A percentile compares a stretch with the other conserved stretches of the same genome.
Evolutionary conservation across 2,888 invertebrate genomes (phyloP).

Genomic region (Diachrysia chrysitis): DNA sequence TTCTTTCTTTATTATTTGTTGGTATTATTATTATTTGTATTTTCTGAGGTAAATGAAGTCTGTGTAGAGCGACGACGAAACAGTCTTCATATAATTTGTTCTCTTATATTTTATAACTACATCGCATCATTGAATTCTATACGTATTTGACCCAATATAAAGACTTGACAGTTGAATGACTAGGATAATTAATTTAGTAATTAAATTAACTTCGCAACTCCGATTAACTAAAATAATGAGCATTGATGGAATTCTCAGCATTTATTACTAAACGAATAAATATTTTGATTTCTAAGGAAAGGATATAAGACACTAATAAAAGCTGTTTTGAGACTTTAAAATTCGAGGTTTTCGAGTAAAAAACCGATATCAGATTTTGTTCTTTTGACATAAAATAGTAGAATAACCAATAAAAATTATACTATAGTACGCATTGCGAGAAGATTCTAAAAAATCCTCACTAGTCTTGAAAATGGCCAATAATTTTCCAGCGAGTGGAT

Average conservation of each 20-base stretch:
- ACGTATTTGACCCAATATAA: slow-evolving; percentile 16
- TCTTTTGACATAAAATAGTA: background rate
- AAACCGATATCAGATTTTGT: background rate
- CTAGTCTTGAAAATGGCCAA: slow-evolving; percentile 60
- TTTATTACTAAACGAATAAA: background rate
- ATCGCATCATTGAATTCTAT: slow-evolving; percentile 21
- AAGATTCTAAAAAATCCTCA: slow-evolving; percentile 38
- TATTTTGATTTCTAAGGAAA: background rate
- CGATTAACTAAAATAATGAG: slow-evolving; percentile 9
- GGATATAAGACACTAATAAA: background rate
- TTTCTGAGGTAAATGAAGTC: too few species aligned
- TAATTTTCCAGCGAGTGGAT: slow-evolving; percentile 65
- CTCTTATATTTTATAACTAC: background rate
- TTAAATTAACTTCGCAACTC: slow-evolving; percentile 24
- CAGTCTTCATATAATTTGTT: background rate
- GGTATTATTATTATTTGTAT: too few species aligned
- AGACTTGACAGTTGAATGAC: slow-evolving; percentile 42
- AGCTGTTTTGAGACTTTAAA: background rate
- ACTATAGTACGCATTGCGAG: slow-evolving; percentile 6
- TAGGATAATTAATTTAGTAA: slow-evolving; percentile 41
- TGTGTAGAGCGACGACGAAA: too few species aligned
- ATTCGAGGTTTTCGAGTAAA: too few species aligned
- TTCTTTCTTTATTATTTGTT: too few species aligned
- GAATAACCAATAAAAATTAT: background rate
- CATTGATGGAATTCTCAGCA: slow-evolving; percentile 12